Evolutionary conservation across 2,888 invertebrate species (phyloP).

Genomic region (Neria commutata): DNA sequence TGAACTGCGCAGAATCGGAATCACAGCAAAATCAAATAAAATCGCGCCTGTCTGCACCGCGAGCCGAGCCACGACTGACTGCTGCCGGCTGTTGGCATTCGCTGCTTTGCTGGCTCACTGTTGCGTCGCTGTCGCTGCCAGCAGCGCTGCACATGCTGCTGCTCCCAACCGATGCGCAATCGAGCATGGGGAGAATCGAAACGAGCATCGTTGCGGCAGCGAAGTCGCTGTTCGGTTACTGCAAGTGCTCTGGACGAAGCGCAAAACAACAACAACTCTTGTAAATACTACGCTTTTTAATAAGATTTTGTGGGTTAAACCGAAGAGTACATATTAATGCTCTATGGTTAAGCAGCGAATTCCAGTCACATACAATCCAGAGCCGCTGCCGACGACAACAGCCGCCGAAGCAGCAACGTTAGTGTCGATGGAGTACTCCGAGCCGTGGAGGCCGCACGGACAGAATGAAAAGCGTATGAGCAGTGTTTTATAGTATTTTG

Average conservation of each 20-base stretch:
- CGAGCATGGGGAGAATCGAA: background rate
- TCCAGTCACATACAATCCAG: conserved; percentile 6
- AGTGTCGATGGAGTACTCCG: no score
- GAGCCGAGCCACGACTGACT: background rate
- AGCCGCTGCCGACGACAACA: background rate
- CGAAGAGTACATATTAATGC: no score
- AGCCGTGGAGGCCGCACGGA: no score
- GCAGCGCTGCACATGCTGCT: background rate
- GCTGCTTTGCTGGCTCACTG: no score
- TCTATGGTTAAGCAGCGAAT: no score
- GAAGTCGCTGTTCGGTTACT: no score
- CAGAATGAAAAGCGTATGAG: no score
- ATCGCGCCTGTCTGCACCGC: background rate
- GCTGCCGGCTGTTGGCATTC: background rate
- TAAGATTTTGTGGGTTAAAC: conserved; percentile 8
- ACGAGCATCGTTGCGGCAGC: background rate
- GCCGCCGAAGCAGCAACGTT: conserved; percentile 1
- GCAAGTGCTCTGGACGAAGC: no score
- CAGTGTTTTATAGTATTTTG: background rate
- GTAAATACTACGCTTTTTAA: background rate
- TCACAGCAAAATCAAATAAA: conserved; percentile 43
- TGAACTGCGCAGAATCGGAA: conserved; percentile 51
- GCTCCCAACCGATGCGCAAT: background rate
- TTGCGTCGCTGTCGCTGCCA: background rate
- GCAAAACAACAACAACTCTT: no score